Percentiles rank a stretch among this genome's conserved stretches.
Conservation (phyloP, 2,888 invertebrate species). For the Calephelis perditalis region DNA sequence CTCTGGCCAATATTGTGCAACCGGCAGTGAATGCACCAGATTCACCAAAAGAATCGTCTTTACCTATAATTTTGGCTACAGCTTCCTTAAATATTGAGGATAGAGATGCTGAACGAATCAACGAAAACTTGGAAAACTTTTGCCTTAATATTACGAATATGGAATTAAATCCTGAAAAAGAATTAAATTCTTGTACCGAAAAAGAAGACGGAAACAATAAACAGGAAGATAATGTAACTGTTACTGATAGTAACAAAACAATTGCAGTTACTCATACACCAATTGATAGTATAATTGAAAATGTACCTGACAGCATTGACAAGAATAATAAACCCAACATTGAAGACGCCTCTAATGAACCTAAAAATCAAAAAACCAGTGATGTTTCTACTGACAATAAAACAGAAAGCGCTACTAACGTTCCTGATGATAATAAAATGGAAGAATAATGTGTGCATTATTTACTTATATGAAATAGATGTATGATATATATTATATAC, state of each 20-base stretch:
- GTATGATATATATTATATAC: conserved; percentile 4
- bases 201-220: not conserved
- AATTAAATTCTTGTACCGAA: not conserved
- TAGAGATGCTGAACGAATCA: conserved; percentile 13
- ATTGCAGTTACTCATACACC: not conserved
- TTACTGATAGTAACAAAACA: conserved; percentile 3
- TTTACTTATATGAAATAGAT: not conserved
- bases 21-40: not conserved
- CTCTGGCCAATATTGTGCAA: not conserved
- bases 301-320: not conserved
- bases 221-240: not conserved
- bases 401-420: not conserved
- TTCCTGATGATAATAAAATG: conserved; percentile 12
- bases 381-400: conserved; percentile 27
- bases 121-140: conserved; percentile 15
- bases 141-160: conserved; percentile 13
- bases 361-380: conserved; percentile 34
- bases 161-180: conserved; percentile 1
- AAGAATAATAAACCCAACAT: conserved; percentile 2
- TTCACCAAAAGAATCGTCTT: conserved; percentile 13
- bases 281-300: conserved; percentile 10
- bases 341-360: conserved; percentile 25
- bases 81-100: conserved; percentile 15
- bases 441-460: conserved; percentile 19
- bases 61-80: conserved; percentile 16